Evolutionary conservation across 1,140 invertebrate species (phyloP).

Genomic region (Trypoxylus dichotomus): DNA sequence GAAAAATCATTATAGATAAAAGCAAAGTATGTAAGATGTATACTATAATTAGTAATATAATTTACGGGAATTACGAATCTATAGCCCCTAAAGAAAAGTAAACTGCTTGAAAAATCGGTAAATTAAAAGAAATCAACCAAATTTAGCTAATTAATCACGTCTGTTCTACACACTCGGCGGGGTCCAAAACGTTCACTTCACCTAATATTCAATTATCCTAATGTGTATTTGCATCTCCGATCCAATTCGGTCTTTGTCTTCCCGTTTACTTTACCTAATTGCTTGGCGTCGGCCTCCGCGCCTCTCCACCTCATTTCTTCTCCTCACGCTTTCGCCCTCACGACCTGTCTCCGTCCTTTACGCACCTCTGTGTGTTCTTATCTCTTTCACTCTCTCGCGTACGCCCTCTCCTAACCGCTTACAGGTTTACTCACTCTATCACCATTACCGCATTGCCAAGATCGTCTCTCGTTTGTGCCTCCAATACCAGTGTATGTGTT

Average conservation of each 20-base stretch:
- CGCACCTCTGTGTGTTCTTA: conserved; percentile 29
- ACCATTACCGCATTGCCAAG: conserved; percentile 36
- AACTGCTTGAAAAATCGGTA: not conserved
- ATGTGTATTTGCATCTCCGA: conserved; percentile 54
- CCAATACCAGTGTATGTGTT: not conserved
- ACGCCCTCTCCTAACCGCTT: not conserved
- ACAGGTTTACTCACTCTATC: conserved; percentile 27
- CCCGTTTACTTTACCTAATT: conserved; percentile 52
- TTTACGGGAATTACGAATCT: not conserved
- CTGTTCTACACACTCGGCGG: conserved; percentile 48
- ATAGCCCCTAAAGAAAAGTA: not conserved
- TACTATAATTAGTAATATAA: too few relatives aligned
- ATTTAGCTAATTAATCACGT: conserved; percentile 49
- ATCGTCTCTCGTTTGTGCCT: not conserved
- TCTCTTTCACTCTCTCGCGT: conserved; percentile 1
- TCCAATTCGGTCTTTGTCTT: conserved; percentile 46
- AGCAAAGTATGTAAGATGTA: too few relatives aligned
- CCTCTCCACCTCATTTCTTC: conserved; percentile 29
- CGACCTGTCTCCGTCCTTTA: conserved; percentile 5
- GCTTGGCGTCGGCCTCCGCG: conserved; percentile 41
- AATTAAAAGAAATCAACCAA: conserved; percentile 14
- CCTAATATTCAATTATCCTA: conserved; percentile 55
- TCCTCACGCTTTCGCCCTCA: conserved; percentile 31
- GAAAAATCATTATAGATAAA: too few relatives aligned
- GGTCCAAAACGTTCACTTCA: conserved; percentile 54